Evolutionary conservation across 2,888 invertebrate genomes (phyloP), one percentile per base, ranked within the genome.

Genomic region (Dexiosoma caninum): DNA sequence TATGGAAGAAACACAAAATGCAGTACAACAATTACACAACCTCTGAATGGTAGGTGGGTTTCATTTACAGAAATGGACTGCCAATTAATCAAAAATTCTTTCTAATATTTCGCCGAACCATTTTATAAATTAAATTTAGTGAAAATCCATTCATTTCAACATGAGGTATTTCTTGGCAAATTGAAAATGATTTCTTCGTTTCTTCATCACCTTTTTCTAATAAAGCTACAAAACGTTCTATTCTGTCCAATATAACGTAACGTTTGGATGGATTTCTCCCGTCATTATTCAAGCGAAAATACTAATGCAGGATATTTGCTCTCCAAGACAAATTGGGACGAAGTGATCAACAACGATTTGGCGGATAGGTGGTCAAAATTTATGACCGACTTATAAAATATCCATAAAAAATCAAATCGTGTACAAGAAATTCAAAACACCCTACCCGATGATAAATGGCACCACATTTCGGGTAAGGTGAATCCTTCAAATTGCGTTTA

Each of bases 281-380:
- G 12, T 46, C 3, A 57, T 57, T 9, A 69, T 69, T 30, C 23
- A n/a, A n/a, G 66, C 53, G 8, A 67, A 67, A 30, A 67, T 40
- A 27, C 53, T 40, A 53, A 53, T 67, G 60, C 60, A 64, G n/a
- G 62, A 62, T 8, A 46, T 62, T 62, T 44, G 60, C 60, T 60
- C 6, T 27, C 46, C 1, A 46, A 62, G 44, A 10, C 32, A 2
- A 32, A 46, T 1, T 62, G 62, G 44, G 62, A 46, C 23, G 64
- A 66, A 23, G 64, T 66, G 5, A 0, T 51, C 10, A 66, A 10
- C 12, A 37, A 66, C 7, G 16, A 66, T 23, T 37, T 66, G 35
- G 49, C 64, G 10, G 8, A 35, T 49, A 46, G 49, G 14, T 67
- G 67, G 42, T 30, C 51, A 21, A 67, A 30, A 30, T 55, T 67